phyloP scores from a whole-genome alignment of 2,113 vertebrate genomes.

The Meleagris gallopavo region DNA sequence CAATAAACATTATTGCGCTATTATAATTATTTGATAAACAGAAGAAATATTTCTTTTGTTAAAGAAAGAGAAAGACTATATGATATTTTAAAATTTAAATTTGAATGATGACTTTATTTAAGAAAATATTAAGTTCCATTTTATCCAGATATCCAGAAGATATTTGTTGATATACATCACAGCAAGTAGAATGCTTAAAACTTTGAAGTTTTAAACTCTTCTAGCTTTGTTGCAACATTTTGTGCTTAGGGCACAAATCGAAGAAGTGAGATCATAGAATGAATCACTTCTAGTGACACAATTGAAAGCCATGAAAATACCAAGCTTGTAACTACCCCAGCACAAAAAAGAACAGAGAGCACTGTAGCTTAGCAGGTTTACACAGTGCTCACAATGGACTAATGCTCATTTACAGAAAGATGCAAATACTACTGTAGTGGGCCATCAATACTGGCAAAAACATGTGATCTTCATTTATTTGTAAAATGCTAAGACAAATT shows the following conservation, averaged over 20 bases:
- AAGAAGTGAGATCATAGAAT: neutral
- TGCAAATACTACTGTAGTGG: neutral
- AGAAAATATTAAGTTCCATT: neutral
- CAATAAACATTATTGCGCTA: neutral
- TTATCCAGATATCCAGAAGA: no score
- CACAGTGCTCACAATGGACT: neutral
- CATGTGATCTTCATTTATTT: neutral
- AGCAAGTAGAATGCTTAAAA: neutral
- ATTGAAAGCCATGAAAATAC: neutral
- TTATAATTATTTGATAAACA: neutral
- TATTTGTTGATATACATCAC: neutral
- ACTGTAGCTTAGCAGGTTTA: neutral
- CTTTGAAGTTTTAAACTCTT: neutral
- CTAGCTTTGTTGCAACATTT: neutral
- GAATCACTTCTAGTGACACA: neutral
- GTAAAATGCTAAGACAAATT: neutral
- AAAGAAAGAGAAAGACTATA: neutral
- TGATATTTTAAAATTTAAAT: neutral
- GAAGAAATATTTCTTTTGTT: neutral
- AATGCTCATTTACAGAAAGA: neutral
- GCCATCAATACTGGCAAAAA: neutral
- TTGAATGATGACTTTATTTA: neutral
- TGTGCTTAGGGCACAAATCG: neutral
- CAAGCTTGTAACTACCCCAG: neutral
- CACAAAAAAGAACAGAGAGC: neutral